Evolutionary conservation across 2,797 vertebrate genomes (phyloP).

Genomic region (Hoplostethus mediterraneus): DNA sequence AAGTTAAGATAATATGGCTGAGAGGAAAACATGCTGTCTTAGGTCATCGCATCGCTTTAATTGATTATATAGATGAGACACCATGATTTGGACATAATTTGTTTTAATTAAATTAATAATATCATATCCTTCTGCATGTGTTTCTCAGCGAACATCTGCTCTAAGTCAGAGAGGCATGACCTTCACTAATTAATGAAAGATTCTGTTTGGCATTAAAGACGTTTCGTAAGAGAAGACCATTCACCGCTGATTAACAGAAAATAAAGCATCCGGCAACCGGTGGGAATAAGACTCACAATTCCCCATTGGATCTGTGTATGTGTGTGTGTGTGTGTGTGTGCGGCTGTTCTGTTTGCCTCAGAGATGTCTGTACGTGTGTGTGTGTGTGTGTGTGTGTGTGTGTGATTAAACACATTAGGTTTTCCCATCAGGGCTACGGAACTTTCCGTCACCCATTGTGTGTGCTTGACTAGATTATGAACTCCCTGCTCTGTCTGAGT

Average conservation of each 20-base stretch:
- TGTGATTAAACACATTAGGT: slow-evolving; percentile 61
- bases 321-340: slow-evolving; percentile 19
- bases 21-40: slow-evolving; percentile 59
- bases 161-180: slow-evolving; percentile 44
- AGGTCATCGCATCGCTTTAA: slow-evolving; percentile 70
- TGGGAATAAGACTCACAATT: slow-evolving; percentile 31
- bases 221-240: slow-evolving; percentile 54
- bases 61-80: slow-evolving; percentile 71
- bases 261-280: slow-evolving; percentile 41
- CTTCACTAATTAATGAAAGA: slow-evolving; percentile 60
- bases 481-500: slow-evolving; percentile 65
- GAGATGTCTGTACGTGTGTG: slow-evolving; percentile 36
- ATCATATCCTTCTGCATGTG: slow-evolving; percentile 55
- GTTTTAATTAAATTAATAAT: slow-evolving; percentile 67
- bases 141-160: slow-evolving; percentile 71
- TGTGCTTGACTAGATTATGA: slow-evolving; percentile 72
- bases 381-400: slow-evolving; percentile 21
- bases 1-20: slow-evolving; percentile 54
- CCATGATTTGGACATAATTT: slow-evolving; percentile 63
- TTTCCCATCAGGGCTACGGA: slow-evolving; percentile 55
- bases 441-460: slow-evolving; percentile 58
- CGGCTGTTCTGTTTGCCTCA: slow-evolving; percentile 18
- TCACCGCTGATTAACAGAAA: slow-evolving; percentile 60
- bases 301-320: slow-evolving; percentile 4
- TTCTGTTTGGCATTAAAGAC: slow-evolving; percentile 59